Evolutionary conservation across 2,113 vertebrate genomes (phyloP), one percentile per base, ranked within the genome.

Genomic region (cattle (Bos taurus)): DNA sequence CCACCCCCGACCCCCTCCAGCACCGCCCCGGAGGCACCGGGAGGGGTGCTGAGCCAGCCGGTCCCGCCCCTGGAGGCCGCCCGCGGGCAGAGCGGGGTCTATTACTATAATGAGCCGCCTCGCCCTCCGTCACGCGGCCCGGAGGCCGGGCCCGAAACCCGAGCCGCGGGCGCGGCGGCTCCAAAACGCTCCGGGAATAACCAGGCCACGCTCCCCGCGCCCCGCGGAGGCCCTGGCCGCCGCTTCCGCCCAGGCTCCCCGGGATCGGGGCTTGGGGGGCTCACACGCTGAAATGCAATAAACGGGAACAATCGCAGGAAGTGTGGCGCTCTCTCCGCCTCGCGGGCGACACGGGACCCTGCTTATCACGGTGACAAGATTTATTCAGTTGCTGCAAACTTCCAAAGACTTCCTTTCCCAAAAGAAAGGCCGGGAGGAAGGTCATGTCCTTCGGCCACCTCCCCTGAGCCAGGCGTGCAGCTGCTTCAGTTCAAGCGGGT

Each of bases 231-330:
- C 78, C 96, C 23, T 2, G 36, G 88, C 85, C n/a, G 54, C 52
- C 56, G 36, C 96, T 98, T 97, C 97, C 98, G 81, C 78, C 91
- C 23, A 36, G 7, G 57, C 93, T 96, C 25, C 88, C 92, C 1
- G 0, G 52, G 67, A 86, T 59, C 23, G 25, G 83, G 96, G 89
- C 40, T 43, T 83, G 54, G 13, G 0, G 21, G 77, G 92, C 84
- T 4, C 43, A 28, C 87, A 91, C 21, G 8, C 91, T 91, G 92
- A 59, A 96, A 80, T 88, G 23, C 91, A 88, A 56, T 93, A 77
- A 88, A 43, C 78, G 0, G 80, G 25, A 80, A 98, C 98, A 98
- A 98, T 98, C 93, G 8, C 57, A 95, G 97, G 98, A 98, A 98
- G 94, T 33, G 36, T 19, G 97, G 94, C 0, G 90, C 71, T 89